Evolutionary conservation across 2,888 invertebrate species (phyloP), one percentile per base, ranked within the genome.

Genomic region (Drymonia ruficornis): DNA sequence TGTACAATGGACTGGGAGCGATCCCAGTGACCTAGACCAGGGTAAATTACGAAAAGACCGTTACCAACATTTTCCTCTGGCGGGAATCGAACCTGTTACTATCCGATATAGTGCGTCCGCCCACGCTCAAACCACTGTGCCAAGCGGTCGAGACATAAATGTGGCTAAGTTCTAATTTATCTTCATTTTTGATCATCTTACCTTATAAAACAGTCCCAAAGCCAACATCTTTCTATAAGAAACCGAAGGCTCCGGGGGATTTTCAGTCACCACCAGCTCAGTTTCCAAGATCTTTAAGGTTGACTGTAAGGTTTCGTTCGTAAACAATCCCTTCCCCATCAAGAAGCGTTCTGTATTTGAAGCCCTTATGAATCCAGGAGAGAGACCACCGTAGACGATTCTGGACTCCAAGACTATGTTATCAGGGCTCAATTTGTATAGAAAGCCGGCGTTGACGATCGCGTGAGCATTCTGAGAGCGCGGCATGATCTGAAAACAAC

Each of bases 381-480:
- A 87, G 1, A 95, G 93, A 11, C 94, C 94, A 11, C 95, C 95
- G 65, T 87, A 94, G 0, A 94, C 93, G 16, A 95, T 87, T 19
- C 83, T 83, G 19, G 67, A 49, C 36, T 54, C 29, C 28, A 50
- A 16, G 0, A 72, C 58, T 9, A 9, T 60, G 9, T 54, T 40
- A 4, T 51, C 51, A 29, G 36, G 72, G 50, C 60, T 50, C 34
- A 96, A 68, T 79, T 94, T 93, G 55, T 95, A 93, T 1, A 95
- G 80, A 76, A 96, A 96, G 1, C 95, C 96, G n/a, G 95, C 96
- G 72, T 96, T 96, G 0, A 97, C 94, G 53, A 95, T 93, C 0
- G 96, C 96, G 69, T 95, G 95, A 0, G 96, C 94, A 71, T 95
- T 96, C 84, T 96, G 95, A 0, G 95, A 93, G 63, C 96, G 87